phyloP scores from a whole-genome alignment of 37 sponge, comb jelly and placozoan species.

The Beroe forskalii region DNA sequence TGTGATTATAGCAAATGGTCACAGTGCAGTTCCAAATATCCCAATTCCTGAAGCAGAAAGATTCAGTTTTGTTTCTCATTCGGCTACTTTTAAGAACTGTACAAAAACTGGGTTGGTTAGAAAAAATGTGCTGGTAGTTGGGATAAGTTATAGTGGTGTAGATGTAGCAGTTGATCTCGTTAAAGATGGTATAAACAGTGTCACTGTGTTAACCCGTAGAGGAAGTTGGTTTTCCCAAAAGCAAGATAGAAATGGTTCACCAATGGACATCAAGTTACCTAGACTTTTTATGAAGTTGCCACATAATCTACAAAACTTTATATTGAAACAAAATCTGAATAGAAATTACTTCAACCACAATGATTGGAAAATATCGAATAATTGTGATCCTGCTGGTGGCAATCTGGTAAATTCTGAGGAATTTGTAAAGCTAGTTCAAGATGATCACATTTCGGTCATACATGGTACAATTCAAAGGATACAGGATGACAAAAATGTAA shows the following conservation, averaged over 20 bases:
- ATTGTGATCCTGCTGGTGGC: conserved; percentile 56
- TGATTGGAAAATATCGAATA: conserved; percentile 18
- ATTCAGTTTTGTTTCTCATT: conserved; percentile 16
- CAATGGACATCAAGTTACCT: conserved; percentile 12
- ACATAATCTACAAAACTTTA: not conserved
- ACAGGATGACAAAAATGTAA: not conserved
- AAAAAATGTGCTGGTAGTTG: conserved; percentile 22
- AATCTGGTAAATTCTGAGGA: conserved; percentile 17
- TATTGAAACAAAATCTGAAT: not conserved
- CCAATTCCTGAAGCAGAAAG: not conserved
- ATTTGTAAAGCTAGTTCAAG: conserved; percentile 21
- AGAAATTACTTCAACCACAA: conserved; percentile 1
- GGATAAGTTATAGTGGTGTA: conserved; percentile 43
- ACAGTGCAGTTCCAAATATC: not conserved
- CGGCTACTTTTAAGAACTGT: conserved; percentile 16
- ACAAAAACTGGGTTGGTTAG: not conserved
- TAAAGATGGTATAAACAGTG: not conserved
- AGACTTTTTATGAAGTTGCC: conserved; percentile 13
- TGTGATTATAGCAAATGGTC: conserved; percentile 50
- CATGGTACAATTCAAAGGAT: not conserved
- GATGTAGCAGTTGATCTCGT: conserved; percentile 52
- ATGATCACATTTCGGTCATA: not conserved
- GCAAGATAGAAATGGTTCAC: not conserved
- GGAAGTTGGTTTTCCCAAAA: conserved; percentile 58
- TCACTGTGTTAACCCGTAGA: conserved; percentile 11